Conservation (phyloP, 35 echinoderm and acorn worm genomes). For the Stichopus chloronotus region DNA sequence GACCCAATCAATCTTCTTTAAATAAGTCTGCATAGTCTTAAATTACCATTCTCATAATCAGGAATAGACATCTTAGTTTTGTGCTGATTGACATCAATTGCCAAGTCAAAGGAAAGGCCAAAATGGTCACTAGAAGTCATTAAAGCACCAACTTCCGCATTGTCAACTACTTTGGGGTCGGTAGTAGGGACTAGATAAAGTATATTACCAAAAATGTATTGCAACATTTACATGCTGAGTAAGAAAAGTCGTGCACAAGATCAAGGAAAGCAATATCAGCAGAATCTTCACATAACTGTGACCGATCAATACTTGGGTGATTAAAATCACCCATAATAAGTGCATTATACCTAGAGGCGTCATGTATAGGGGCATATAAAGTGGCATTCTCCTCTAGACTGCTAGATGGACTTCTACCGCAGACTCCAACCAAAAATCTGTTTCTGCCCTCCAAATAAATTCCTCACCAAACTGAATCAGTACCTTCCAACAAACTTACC, state of each 20-base stretch:
- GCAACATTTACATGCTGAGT: no score
- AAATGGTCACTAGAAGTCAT: neutral
- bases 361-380: neutral
- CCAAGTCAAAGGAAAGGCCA: no score
- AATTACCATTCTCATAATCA: no score
- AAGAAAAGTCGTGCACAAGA: neutral
- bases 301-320: neutral
- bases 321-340: neutral
- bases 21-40: neutral
- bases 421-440: neutral
- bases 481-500: neutral
- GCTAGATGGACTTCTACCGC: neutral
- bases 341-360: neutral
- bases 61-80: no score
- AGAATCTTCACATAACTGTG: neutral
- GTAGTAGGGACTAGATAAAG: neutral
- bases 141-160: neutral
- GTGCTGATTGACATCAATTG: no score
- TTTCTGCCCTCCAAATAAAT: neutral
- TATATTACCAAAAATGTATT: slow-evolving; percentile 1
- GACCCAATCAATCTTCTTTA: neutral
- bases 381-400: neutral
- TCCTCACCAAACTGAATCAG: neutral
- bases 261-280: neutral
- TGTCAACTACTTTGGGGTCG: neutral